phyloP scores from a whole-genome alignment of 2,888 invertebrate species.

The Caenorhabditis uteleia region DNA sequence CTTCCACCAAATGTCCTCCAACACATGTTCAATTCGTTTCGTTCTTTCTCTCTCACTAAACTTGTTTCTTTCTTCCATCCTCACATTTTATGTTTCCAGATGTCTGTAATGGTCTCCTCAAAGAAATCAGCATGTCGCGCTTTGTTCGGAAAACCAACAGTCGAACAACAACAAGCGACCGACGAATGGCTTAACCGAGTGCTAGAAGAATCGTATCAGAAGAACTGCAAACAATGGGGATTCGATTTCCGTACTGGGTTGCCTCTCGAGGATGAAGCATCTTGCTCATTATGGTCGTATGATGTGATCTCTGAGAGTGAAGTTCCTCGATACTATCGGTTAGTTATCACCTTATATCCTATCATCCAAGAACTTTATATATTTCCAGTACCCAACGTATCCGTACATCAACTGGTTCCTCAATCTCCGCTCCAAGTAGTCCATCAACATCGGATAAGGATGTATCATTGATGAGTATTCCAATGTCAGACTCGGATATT shows the following conservation, averaged over 20 bases:
- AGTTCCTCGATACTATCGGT: conserved; percentile 36
- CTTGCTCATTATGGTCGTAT: conserved; percentile 9
- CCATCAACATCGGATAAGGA: conserved; percentile 18
- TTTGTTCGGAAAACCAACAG: conserved; percentile 32
- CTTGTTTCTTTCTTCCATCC: background rate
- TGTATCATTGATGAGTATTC: conserved; percentile 8
- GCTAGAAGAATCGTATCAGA: conserved; percentile 6
- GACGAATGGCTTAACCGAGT: conserved; percentile 19
- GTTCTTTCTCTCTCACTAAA: conserved; percentile 4
- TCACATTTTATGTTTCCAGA: too few relatives aligned
- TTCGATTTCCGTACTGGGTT: conserved; percentile 39
- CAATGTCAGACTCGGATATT: conserved; percentile 1
- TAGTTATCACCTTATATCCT: background rate
- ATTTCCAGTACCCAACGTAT: conserved; percentile 14
- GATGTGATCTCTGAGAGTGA: conserved; percentile 7
- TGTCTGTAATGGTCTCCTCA: conserved; percentile 1
- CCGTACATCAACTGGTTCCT: conserved; percentile 5
- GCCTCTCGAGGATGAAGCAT: conserved; percentile 16
- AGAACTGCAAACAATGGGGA: conserved; percentile 33
- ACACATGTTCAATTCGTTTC: background rate
- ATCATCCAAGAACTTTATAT: background rate
- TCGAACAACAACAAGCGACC: conserved; percentile 13
- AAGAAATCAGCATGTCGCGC: conserved; percentile 29
- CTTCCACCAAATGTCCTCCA: background rate
- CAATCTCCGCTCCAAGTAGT: conserved; percentile 12